Evolutionary conservation across 2,888 invertebrate genomes (phyloP).

Genomic region (Cosmopolites sordidus): DNA sequence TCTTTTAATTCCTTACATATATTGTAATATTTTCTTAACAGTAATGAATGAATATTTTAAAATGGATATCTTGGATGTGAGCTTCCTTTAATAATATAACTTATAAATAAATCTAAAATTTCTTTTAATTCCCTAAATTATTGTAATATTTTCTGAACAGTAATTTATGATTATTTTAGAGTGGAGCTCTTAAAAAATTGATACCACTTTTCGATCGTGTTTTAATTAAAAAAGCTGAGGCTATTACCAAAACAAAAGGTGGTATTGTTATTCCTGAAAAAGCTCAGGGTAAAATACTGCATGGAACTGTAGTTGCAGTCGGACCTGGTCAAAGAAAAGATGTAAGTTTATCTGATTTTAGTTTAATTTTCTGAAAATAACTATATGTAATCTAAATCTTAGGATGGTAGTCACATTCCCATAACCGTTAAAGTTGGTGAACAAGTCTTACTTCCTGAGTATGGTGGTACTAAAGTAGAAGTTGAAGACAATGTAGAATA

Average conservation of each 20-base stretch:
- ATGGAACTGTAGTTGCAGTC: slow-evolving; percentile 91
- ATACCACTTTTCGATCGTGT: slow-evolving; percentile 94
- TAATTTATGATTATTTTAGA: slow-evolving; percentile 29
- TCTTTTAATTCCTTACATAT: too few relatives aligned
- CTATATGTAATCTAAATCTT: not conserved
- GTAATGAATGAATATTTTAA: too few relatives aligned
- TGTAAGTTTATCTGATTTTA: slow-evolving; percentile 50
- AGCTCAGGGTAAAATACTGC: slow-evolving; percentile 85
- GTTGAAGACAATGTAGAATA: slow-evolving; percentile 88
- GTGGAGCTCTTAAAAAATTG: slow-evolving; percentile 57
- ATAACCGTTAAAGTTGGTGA: slow-evolving; percentile 86
- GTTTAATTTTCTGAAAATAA: not conserved
- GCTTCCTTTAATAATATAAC: too few relatives aligned
- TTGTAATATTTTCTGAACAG: too few relatives aligned
- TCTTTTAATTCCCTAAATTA: too few relatives aligned
- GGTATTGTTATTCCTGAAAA: slow-evolving; percentile 98
- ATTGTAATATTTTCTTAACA: too few relatives aligned
- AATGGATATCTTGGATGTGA: too few relatives aligned
- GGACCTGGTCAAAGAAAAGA: slow-evolving; percentile 86
- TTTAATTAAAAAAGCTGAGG: slow-evolving; percentile 87
- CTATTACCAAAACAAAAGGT: slow-evolving; percentile 86
- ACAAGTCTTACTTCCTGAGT: slow-evolving; percentile 93
- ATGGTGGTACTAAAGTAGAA: slow-evolving; percentile 95
- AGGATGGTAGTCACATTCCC: slow-evolving; percentile 79
- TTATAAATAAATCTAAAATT: too few relatives aligned